Conservation (phyloP, 1,140 invertebrate genomes). For the Zophobas atratus region DNA sequence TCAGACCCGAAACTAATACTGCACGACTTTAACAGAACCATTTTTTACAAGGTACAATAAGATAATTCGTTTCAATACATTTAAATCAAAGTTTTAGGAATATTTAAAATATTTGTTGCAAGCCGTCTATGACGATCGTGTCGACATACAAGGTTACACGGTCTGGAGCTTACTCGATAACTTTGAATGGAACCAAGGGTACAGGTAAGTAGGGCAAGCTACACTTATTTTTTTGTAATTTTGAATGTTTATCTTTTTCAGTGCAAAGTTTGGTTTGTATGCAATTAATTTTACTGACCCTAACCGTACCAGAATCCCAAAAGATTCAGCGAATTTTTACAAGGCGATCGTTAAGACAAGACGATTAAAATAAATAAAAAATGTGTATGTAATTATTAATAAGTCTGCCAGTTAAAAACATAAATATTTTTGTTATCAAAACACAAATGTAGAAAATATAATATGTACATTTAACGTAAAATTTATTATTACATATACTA, state of each 20-base stretch:
- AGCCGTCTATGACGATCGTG: conserved; percentile 71
- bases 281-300: conserved; percentile 73
- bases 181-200: conserved; percentile 83
- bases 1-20: conserved; percentile 70
- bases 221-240: conserved; percentile 67
- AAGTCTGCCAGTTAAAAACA: no score
- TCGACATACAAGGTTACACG: conserved; percentile 77
- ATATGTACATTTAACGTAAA: no score
- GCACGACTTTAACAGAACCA: conserved; percentile 71
- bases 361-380: conserved; percentile 22
- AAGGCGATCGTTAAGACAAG: conserved; percentile 58
- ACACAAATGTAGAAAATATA: no score
- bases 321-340: conserved; percentile 68
- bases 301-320: conserved; percentile 69
- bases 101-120: conserved; percentile 9
- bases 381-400: no score
- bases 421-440: no score
- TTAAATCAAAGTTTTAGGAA: conserved; percentile 43
- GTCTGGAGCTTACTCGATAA: conserved; percentile 85
- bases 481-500: no score
- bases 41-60: conserved; percentile 61
- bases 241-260: conserved; percentile 65
- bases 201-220: conserved; percentile 84
- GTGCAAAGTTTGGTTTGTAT: conserved; percentile 73
- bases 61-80: background rate